These are phyloP conservation scores for Apteryx owenii DNA, from an alignment of 2,113 vertebrate species.

Conservation along the genomic window DNA sequence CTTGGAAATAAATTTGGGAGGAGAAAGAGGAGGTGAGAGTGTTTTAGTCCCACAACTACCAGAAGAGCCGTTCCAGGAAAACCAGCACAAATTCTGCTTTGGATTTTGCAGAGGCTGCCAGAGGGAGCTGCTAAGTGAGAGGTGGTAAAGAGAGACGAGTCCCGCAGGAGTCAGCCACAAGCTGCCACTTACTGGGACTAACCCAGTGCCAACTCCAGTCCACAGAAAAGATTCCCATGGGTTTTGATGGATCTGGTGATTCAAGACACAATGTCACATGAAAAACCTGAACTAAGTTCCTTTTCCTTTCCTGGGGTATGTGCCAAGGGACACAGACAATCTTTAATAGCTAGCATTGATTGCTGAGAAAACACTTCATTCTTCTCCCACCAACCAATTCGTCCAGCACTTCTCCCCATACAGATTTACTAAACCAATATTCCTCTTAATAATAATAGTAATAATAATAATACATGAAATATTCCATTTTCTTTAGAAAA, in stretches of 20 bases:
- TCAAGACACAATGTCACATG: not conserved
- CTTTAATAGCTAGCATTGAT: not conserved
- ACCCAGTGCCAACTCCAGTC: not conserved
- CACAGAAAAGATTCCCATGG: not conserved
- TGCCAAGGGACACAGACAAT: not conserved
- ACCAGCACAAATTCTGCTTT: not conserved
- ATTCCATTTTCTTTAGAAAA: not conserved
- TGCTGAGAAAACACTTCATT: not conserved
- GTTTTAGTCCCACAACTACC: not conserved
- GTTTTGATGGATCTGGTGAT: not conserved
- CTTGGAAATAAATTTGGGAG: not conserved
- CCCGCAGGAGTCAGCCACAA: not conserved
- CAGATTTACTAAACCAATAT: not conserved
- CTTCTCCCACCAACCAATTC: not conserved
- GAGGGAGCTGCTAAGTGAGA: not conserved
- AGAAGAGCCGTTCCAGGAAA: conserved; percentile 23
- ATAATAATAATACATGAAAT: not conserved
- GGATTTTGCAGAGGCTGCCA: not conserved
- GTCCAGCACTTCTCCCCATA: not conserved
- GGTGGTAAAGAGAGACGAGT: not conserved
- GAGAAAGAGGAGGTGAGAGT: not conserved
- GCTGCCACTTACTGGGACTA: not conserved
- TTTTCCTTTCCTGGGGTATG: not conserved
- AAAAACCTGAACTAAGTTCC: not conserved
- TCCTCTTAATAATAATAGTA: not conserved